phyloP scores from a whole-genome alignment of 2,888 invertebrate genomes.

The Hydrotaea diabolus region DNA sequence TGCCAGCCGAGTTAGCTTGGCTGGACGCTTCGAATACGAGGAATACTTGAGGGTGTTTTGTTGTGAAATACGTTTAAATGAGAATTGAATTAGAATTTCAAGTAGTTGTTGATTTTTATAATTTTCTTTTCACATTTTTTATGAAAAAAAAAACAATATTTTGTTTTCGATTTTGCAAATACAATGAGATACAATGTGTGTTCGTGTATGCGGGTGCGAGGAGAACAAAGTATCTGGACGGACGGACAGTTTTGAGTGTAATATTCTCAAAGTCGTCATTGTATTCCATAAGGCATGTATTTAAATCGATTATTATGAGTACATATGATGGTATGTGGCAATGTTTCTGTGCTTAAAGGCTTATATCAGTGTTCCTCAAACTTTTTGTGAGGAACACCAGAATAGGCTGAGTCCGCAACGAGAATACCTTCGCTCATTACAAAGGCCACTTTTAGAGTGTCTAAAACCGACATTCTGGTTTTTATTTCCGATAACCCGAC shows the following conservation, averaged over 20 bases:
- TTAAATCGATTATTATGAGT: not conserved
- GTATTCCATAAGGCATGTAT: not conserved
- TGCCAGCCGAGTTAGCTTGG: too few relatives aligned
- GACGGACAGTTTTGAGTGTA: not conserved
- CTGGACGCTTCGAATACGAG: not conserved
- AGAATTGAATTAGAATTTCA: conserved; percentile 71
- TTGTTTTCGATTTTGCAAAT: not conserved
- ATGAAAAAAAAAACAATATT: too few relatives aligned
- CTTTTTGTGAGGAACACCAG: not conserved
- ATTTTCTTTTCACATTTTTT: conserved; percentile 58
- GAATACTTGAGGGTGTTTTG: conserved; percentile 45
- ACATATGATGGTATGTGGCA: not conserved
- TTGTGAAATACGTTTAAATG: conserved; percentile 63
- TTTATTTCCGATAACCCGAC: too few relatives aligned
- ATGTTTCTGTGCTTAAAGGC: not conserved
- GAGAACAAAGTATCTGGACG: not conserved
- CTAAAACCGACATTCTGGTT: too few relatives aligned
- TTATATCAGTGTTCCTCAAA: conserved; percentile 3
- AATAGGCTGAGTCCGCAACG: too few relatives aligned
- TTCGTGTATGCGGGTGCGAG: not conserved
- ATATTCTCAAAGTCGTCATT: not conserved
- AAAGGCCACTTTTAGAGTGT: too few relatives aligned
- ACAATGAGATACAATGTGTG: conserved; percentile 8
- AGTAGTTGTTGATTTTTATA: conserved; percentile 72
- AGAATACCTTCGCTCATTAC: too few relatives aligned